Percentiles rank a stretch among this genome's conserved stretches.
phyloP scores from a whole-genome alignment of 2,113 vertebrate species.

The Rynchops niger region DNA sequence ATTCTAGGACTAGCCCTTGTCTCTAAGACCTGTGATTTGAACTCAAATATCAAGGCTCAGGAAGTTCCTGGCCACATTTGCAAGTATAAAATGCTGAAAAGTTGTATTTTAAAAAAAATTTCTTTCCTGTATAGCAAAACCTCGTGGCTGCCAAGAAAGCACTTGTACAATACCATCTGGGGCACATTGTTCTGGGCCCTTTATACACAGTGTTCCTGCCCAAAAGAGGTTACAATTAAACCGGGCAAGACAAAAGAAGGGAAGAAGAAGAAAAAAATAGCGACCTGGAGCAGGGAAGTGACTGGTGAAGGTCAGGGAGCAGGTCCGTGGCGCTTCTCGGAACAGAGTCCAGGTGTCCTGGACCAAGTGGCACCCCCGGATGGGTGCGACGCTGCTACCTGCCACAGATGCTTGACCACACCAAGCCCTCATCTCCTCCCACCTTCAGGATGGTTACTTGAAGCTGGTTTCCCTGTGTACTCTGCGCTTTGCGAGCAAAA shows the following conservation, averaged over 20 bases:
- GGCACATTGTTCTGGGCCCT: slow-evolving; percentile 37
- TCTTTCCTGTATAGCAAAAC: neutral
- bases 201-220: neutral
- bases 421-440: neutral
- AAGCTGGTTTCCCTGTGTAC: neutral
- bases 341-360: neutral
- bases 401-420: accelerated
- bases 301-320: neutral
- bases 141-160: neutral
- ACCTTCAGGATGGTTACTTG: neutral
- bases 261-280: neutral
- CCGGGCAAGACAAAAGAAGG: neutral
- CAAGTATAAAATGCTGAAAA: neutral
- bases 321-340: accelerated
- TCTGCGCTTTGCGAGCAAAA: neutral
- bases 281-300: neutral
- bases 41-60: neutral
- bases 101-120: neutral
- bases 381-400: neutral
- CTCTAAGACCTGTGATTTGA: neutral
- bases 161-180: neutral
- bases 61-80: neutral
- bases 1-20: neutral
- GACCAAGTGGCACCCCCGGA: accelerated
- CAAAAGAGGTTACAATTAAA: neutral